Conservation (phyloP, 2,888 invertebrate species). For the Polyommatus iphigenia region DNA sequence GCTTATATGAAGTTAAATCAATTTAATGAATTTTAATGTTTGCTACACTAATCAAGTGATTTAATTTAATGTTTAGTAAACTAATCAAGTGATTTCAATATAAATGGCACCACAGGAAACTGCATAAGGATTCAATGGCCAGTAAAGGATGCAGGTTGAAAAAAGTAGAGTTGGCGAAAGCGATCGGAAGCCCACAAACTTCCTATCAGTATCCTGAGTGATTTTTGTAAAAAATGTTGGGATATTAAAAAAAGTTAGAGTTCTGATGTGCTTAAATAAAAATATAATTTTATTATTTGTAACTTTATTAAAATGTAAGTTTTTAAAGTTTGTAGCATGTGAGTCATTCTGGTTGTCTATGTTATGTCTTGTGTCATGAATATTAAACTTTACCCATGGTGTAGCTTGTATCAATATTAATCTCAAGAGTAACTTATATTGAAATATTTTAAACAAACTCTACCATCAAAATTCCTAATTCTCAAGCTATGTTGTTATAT, state of each 20-base stretch:
- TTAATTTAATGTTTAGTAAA: not conserved
- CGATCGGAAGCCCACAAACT: not conserved
- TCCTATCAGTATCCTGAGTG: not conserved
- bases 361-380: not conserved
- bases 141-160: slow-evolving; percentile 8
- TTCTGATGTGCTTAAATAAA: not conserved
- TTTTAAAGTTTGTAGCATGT: not conserved
- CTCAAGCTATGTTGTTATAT: not conserved
- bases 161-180: slow-evolving; percentile 13
- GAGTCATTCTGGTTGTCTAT: not conserved
- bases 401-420: not conserved
- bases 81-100: not conserved
- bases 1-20: no score
- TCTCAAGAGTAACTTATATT: not conserved
- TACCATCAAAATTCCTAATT: not conserved
- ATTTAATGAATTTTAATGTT: no score
- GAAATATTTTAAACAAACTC: not conserved
- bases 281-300: not conserved
- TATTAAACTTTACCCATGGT: not conserved
- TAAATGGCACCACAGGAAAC: not conserved
- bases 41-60: no score
- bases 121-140: slow-evolving; percentile 15
- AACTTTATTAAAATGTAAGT: no score
- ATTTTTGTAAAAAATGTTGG: no score
- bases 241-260: no score